Percentiles rank a stretch among this genome's conserved stretches.
Conservation (phyloP, 2,888 invertebrate species). For the Limnephilus auricula region DNA sequence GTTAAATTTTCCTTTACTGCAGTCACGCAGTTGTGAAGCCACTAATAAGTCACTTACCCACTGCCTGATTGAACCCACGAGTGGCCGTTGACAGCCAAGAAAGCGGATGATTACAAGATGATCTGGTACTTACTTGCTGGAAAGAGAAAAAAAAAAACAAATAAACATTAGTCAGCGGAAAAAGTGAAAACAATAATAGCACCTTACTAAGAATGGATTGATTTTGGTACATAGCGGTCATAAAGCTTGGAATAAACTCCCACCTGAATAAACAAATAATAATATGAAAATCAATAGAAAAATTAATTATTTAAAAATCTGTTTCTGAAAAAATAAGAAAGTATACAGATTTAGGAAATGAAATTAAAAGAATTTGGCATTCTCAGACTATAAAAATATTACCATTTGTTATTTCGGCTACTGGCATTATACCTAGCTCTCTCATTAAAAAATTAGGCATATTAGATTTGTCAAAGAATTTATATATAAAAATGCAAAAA, state of each 20-base stretch:
- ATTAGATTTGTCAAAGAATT: no score
- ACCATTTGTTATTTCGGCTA: no score
- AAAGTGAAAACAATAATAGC: conserved; percentile 6
- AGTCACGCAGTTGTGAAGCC: background rate
- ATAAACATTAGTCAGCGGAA: conserved; percentile 9
- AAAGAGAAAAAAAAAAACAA: conserved; percentile 37
- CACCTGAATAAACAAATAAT: background rate
- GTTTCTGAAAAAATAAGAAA: no score
- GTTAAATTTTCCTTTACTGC: background rate
- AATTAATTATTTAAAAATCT: no score
- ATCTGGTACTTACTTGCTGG: conserved; percentile 43
- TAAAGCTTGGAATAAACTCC: background rate
- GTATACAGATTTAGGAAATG: no score
- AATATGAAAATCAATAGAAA: background rate
- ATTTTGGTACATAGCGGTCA: background rate
- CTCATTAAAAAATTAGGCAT: no score
- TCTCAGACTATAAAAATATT: no score
- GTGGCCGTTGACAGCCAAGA: background rate
- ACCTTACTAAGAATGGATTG: background rate
- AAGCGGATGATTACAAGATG: conserved; percentile 18
- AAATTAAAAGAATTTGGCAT: no score
- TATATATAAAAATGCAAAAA: no score
- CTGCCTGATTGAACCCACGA: background rate
- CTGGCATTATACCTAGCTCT: no score
- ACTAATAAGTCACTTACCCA: conserved; percentile 2